Evolutionary conservation across 2,888 invertebrate genomes (phyloP).

Genomic region (Erpobdella octoculata): DNA sequence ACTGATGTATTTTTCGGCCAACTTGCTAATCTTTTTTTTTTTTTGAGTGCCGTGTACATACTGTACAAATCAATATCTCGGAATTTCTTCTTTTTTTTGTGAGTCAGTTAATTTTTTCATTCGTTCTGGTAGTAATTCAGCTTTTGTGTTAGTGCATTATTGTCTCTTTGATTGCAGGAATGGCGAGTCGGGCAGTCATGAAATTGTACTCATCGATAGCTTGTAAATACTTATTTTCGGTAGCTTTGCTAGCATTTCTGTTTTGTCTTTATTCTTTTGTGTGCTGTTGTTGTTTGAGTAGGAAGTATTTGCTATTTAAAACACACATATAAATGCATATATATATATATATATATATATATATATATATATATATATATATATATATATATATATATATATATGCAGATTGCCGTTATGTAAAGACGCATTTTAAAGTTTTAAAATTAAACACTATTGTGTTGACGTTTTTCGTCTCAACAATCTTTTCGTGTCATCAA

Average conservation of each 20-base stretch:
- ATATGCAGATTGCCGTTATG: background rate
- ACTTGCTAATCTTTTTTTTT: background rate
- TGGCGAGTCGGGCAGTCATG: background rate
- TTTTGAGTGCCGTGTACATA: background rate
- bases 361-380: too few relatives aligned
- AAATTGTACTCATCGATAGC: background rate
- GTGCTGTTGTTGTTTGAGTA: background rate
- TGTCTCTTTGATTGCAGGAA: background rate
- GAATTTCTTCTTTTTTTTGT: background rate
- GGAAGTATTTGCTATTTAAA: background rate
- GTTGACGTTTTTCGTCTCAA: background rate
- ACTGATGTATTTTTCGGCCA: background rate
- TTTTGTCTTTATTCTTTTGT: background rate
- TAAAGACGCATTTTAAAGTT: too few relatives aligned
- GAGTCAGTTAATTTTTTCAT: background rate
- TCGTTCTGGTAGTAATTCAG: background rate
- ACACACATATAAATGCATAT: background rate
- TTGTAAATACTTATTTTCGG: background rate
- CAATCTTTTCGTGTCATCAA: constrained; percentile 1
- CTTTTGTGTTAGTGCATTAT: background rate
- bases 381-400: too few relatives aligned
- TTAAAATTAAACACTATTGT: background rate
- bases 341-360: too few relatives aligned
- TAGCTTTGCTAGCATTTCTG: background rate
- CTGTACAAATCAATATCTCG: constrained; percentile 1